Evolutionary conservation across 2,113 vertebrate species (phyloP), one percentile per base, ranked within the genome.

Genomic region (Oenanthe oenanthe): DNA sequence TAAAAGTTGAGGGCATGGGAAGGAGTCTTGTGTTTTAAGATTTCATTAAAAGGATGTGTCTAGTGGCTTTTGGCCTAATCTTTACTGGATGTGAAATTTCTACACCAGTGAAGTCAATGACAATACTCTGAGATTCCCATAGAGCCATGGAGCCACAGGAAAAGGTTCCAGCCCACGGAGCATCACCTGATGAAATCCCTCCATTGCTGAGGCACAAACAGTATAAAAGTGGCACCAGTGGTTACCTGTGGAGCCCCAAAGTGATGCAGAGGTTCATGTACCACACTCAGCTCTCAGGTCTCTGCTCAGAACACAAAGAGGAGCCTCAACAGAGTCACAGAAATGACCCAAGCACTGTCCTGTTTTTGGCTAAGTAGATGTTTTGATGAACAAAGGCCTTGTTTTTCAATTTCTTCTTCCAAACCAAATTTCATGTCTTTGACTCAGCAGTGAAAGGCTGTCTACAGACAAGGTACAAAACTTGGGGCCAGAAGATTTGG

Each of bases 261-360:
- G 24, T 1, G 2, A 20, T 45, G 63, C 1, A 1, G 24, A 67
- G 29, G 12, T 67, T 86, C 45, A 7, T 7, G 16, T 12, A 5
- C 21, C 32, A 20, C 21, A 31, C 28, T 58, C 48, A 74, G 16
- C 26, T 80, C 60, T 68, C 56, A 51, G 43, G n/a, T 40, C 22
- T 57, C 10, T 2, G 4, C 7, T 17, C 7, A 1, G 25, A 72
- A 36, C 25, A 48, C 7, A 10, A 80, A 57, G 58, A 70, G 50
- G 16, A 36, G 28, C 50, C 28, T 62, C 29, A 28, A 5, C 18
- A 31, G 4, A 28, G 42, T 34, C 7, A 32, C 1, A 0, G 43
- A 67, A 88, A 50, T 50, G 0, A 1, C 34, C 26, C 48, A 32
- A 28, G 31, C 0, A 0, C 1, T 45, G 51, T 45, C 61, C 57